Evolutionary conservation across 1,140 invertebrate genomes (phyloP).

Genomic region (Platorchestia sp.): DNA sequence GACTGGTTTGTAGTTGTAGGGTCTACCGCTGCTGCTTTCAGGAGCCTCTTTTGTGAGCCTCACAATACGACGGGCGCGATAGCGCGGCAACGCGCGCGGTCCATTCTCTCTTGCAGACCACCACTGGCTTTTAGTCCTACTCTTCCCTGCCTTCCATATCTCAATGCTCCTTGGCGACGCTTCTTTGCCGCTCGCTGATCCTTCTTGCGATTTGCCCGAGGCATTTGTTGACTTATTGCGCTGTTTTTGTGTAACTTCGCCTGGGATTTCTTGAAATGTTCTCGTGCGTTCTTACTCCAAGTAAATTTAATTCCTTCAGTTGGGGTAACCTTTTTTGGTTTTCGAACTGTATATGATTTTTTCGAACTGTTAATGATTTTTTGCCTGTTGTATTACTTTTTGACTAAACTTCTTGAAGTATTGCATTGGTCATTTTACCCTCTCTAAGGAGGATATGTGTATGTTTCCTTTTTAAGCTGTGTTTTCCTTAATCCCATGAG

Average conservation of each 20-base stretch:
- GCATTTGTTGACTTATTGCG: neutral
- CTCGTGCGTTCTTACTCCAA: neutral
- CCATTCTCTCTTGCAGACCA: neutral
- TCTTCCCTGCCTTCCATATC: constrained; percentile 6
- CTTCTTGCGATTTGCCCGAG: neutral
- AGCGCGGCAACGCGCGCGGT: constrained; percentile 1
- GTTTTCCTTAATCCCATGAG: too few relatives aligned
- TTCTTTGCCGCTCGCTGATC: neutral
- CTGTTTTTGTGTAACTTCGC: neutral
- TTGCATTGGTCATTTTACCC: neutral
- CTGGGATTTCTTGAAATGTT: neutral
- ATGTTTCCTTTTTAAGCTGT: neutral
- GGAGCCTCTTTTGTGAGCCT: neutral
- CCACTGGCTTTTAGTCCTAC: neutral
- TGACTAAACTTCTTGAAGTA: neutral
- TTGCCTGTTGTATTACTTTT: neutral
- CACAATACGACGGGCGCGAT: constrained; percentile 4
- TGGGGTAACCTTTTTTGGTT: neutral
- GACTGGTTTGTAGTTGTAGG: constrained; percentile 6
- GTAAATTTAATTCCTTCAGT: neutral
- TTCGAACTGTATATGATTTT: neutral
- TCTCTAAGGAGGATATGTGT: neutral
- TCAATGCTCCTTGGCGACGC: constrained; percentile 4
- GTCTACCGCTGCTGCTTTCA: neutral
- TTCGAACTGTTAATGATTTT: neutral